Evolutionary conservation across 2,888 invertebrate genomes (phyloP).

Genomic region (Ptychoptera albimana): DNA sequence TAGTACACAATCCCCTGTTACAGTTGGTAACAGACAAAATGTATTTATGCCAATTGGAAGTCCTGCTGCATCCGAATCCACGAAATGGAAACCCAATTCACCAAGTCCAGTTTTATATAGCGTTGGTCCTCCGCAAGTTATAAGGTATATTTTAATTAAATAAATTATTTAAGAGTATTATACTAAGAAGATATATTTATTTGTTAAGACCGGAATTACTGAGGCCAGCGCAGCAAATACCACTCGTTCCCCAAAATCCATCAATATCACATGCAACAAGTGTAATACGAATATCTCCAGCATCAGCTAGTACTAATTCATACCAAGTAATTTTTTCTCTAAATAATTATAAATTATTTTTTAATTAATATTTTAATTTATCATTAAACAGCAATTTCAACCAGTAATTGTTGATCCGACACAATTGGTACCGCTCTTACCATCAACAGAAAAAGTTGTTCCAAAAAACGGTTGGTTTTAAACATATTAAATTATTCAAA

Average conservation of each 20-base stretch:
- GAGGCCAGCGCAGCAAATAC: constrained; percentile 34
- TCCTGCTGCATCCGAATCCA: constrained; percentile 31
- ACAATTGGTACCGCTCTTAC: constrained; percentile 59
- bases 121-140: constrained; percentile 20
- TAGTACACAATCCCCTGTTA: constrained; percentile 45
- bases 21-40: constrained; percentile 62
- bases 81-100: constrained; percentile 26
- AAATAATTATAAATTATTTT: background rate
- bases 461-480: constrained; percentile 32
- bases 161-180: no score
- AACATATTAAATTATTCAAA: background rate
- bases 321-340: constrained; percentile 18
- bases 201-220: constrained; percentile 60
- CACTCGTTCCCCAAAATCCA: constrained; percentile 10
- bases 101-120: constrained; percentile 28
- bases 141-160: no score
- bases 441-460: constrained; percentile 27
- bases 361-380: background rate
- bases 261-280: constrained; percentile 48
- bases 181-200: no score
- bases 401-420: constrained; percentile 72
- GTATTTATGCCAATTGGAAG: constrained; percentile 84
- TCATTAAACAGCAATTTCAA: constrained; percentile 26
- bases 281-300: constrained; percentile 72
- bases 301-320: constrained; percentile 27